Conservation (phyloP, 2,797 vertebrate species). For the Eulemur albifrons region DNA sequence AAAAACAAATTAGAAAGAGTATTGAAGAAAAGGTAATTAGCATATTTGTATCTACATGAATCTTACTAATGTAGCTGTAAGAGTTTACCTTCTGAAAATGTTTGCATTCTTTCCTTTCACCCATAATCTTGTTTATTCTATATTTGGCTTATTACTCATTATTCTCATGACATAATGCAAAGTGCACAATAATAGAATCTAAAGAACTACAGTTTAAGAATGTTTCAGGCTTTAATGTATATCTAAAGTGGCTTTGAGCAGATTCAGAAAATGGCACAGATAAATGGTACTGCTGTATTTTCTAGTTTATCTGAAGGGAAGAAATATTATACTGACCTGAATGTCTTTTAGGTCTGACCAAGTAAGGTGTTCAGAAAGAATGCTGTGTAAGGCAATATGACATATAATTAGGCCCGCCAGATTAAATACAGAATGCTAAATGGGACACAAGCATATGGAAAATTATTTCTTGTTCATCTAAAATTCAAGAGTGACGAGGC, state of each 20-base stretch:
- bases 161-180: neutral
- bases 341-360: neutral
- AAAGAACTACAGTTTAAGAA: neutral
- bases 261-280: neutral
- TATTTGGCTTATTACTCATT: neutral
- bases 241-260: neutral
- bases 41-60: neutral
- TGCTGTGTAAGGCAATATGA: neutral
- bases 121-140: neutral
- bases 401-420: neutral
- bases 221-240: neutral
- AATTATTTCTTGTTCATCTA: neutral
- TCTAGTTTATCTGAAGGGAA: neutral
- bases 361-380: neutral
- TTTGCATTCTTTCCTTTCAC: neutral
- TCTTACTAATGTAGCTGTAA: neutral
- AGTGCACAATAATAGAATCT: neutral
- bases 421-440: neutral
- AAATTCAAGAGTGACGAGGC: neutral
- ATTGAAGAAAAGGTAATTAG: neutral
- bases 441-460: neutral
- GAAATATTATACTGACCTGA: neutral
- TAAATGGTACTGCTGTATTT: neutral
- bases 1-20: neutral
- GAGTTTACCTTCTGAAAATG: neutral